Evolutionary conservation across 2,797 vertebrate species (phyloP).

Genomic region (Limosa lapponica): DNA sequence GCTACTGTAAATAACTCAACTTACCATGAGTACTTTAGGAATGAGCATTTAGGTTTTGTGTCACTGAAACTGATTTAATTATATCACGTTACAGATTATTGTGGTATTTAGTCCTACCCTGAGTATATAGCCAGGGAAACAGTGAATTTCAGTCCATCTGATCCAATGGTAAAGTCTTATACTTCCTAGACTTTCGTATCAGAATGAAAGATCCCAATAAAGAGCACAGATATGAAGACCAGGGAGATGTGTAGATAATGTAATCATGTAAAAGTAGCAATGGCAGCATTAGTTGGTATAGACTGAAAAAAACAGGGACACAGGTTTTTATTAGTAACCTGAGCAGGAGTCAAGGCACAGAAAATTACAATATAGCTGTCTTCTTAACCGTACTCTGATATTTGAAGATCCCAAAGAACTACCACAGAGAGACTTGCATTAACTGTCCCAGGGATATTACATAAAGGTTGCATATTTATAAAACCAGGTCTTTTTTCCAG

Average conservation of each 20-base stretch:
- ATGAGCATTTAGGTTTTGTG: background rate
- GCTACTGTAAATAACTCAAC: background rate
- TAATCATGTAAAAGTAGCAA: background rate
- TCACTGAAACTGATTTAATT: background rate
- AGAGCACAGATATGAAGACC: background rate
- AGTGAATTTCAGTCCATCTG: background rate
- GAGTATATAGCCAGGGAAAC: background rate
- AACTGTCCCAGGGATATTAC: background rate
- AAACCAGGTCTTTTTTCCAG: background rate
- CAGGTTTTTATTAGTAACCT: background rate
- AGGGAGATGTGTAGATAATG: background rate
- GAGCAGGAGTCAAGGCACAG: background rate
- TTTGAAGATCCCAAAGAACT: background rate
- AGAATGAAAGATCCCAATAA: background rate
- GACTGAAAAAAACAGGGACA: background rate
- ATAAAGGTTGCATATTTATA: background rate
- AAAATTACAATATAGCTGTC: background rate
- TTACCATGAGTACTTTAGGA: background rate
- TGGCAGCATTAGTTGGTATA: background rate
- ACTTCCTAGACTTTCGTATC: background rate
- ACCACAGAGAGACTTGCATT: background rate
- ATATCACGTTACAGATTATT: background rate
- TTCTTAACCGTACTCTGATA: background rate
- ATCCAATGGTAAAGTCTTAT: background rate
- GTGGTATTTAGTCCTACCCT: background rate